Evolutionary conservation across 2,888 invertebrate species (phyloP).

Genomic region (Lottia gigantea): DNA sequence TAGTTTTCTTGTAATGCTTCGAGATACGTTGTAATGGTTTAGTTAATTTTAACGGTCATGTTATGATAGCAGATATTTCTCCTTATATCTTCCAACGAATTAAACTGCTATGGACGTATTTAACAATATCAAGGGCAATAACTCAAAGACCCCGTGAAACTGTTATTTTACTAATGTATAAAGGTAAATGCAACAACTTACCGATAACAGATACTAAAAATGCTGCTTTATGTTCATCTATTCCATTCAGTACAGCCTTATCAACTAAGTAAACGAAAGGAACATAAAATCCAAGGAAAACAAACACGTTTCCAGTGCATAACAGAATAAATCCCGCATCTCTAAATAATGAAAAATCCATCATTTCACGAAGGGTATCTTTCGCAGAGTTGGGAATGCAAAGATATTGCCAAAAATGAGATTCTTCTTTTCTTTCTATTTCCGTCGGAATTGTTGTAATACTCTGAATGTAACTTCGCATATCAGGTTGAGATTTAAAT

Average conservation of each 20-base stretch:
- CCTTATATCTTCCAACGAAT: no score
- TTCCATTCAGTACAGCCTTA: slow-evolving; percentile 33
- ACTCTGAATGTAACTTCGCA: slow-evolving; percentile 90
- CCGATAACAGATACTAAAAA: slow-evolving; percentile 67
- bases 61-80: no score
- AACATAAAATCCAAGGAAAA: slow-evolving; percentile 54
- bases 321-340: slow-evolving; percentile 92
- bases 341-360: slow-evolving; percentile 87
- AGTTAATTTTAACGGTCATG: no score
- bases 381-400: slow-evolving; percentile 66
- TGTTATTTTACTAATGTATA: neutral
- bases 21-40: no score
- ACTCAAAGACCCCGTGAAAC: no score
- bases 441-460: slow-evolving; percentile 83
- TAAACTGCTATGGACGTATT: no score
- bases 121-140: no score
- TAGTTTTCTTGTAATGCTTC: no score
- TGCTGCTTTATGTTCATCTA: slow-evolving; percentile 68
- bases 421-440: slow-evolving; percentile 40
- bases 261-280: slow-evolving; percentile 56
- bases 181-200: slow-evolving; percentile 23
- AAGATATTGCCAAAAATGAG: slow-evolving; percentile 33
- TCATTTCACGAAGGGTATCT: slow-evolving; percentile 80
- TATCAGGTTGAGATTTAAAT: slow-evolving; percentile 90
- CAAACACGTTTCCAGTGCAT: slow-evolving; percentile 82